phyloP scores from a whole-genome alignment of 2,797 vertebrate species.

The Sebastes itinus region DNA sequence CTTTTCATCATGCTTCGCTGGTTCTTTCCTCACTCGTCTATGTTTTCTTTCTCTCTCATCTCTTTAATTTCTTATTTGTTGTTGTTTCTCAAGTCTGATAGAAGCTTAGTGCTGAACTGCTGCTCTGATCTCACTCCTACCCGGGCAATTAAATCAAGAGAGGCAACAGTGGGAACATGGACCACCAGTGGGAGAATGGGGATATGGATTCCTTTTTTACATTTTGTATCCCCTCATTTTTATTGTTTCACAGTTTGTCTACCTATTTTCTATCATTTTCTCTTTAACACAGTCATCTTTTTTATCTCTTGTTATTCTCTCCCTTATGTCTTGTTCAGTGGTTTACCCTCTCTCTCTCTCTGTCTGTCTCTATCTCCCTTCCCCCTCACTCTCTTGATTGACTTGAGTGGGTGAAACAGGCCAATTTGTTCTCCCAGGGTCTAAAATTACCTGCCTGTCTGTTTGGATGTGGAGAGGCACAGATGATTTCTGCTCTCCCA shows the following conservation, averaged over 20 bases:
- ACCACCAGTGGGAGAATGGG: conserved; percentile 66
- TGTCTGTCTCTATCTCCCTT: conserved; percentile 15
- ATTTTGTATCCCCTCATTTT: neutral
- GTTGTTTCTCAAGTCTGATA: conserved; percentile 62
- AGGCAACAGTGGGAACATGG: conserved; percentile 46
- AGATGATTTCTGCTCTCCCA: conserved; percentile 58
- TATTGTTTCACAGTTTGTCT: neutral
- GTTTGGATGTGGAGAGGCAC: conserved; percentile 67
- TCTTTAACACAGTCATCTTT: neutral
- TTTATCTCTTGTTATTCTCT: neutral
- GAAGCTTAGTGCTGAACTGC: conserved; percentile 56
- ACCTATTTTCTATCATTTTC: neutral
- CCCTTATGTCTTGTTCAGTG: neutral
- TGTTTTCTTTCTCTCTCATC: conserved; percentile 36
- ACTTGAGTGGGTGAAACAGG: conserved; percentile 72
- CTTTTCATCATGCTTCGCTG: conserved; percentile 18
- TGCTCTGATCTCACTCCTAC: conserved; percentile 75
- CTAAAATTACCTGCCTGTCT: conserved; percentile 78
- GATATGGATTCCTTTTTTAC: neutral
- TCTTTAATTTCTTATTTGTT: conserved; percentile 68
- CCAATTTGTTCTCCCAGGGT: conserved; percentile 71
- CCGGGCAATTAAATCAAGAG: conserved; percentile 62
- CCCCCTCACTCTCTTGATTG: conserved; percentile 65
- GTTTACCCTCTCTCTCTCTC: neutral
- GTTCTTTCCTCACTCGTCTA: conserved; percentile 3